These are phyloP conservation scores for Leiothrix lutea DNA, from an alignment of 2,113 vertebrate species.

Conservation along the genomic window DNA sequence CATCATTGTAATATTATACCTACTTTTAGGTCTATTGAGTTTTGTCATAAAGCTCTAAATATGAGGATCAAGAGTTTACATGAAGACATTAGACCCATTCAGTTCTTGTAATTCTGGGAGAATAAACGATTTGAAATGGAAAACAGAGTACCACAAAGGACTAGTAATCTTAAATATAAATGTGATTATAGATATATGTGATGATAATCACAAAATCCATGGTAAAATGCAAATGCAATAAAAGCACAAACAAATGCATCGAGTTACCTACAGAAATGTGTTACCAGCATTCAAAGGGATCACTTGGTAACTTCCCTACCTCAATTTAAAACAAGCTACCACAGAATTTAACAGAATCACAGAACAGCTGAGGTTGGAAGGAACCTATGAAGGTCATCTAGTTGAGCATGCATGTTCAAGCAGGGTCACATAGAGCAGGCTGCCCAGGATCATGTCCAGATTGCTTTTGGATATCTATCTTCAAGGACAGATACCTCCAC, in stretches of 20 bases:
- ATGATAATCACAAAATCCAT: not conserved
- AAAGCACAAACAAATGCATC: not conserved
- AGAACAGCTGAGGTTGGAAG: not conserved
- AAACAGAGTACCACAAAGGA: not conserved
- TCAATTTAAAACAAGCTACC: not conserved
- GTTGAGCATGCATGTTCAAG: not conserved
- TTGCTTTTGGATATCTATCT: not conserved
- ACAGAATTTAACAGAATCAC: not conserved
- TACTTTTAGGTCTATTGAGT: not conserved
- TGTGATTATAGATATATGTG: not conserved
- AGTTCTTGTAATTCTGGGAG: not conserved
- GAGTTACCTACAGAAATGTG: not conserved
- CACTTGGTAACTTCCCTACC: not conserved
- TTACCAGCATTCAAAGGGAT: not conserved
- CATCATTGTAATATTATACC: not conserved
- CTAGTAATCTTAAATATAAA: not conserved
- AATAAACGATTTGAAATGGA: not conserved
- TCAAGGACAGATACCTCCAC: not conserved
- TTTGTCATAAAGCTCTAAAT: not conserved
- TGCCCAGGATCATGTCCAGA: not conserved
- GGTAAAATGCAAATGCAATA: not conserved
- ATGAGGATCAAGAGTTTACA: not conserved
- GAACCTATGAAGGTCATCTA: not conserved
- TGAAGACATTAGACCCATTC: not conserved
- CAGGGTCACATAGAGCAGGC: not conserved